Base-by-base conservation (phyloP, 2,888 invertebrate species). In the Aleiodes testaceus region DNA sequence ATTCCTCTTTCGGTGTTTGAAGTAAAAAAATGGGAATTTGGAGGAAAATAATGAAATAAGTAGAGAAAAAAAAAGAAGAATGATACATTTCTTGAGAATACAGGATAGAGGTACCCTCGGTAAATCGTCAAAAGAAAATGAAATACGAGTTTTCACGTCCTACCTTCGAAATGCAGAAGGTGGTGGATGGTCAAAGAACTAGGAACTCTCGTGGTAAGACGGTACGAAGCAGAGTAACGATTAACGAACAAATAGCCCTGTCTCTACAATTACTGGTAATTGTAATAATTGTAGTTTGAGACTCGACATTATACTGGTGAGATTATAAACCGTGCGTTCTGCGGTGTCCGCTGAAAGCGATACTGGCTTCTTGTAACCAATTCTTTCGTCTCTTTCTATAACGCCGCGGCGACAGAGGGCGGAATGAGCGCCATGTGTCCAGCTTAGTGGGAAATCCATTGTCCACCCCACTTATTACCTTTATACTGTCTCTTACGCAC, bases 261-360 rank as follows among this genome's bases (percentile, higher is more conserved):
- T 30, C 82, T 79, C 82, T 82, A 79, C 82, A 81, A 70, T 85
- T 85, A 81, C 79, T 78, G 77, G 82, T 85, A 86, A 86, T 86
- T 86, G 84, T 85, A 85, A 85, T 85, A 86, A 86, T 86, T 85
- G 84, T 82, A 80, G 80, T 70, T 65, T 72, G 77, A 70, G 70
- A 72, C 71, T 70, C 53, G 73, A 73, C 72, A 64, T 73, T 64
- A 66, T 59, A 59, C 59, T 59, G 59, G 59, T 59, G 59, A 42
- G 59, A 47, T 69, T 55, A 55, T 53, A 67, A 67, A 67, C 30
- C 50, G 55, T 53, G 52, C 36, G 36, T 36, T 36, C 11, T 36
- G 53, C 44, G 55, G 67, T 49, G 44, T 61, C 61, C 44, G 44
- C 26, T 20, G 45, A 45, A 63, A 63, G 63, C 63, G 14, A 45